phyloP scores from a whole-genome alignment of 2,888 invertebrate genomes.

The Prenolepis imparis region DNA sequence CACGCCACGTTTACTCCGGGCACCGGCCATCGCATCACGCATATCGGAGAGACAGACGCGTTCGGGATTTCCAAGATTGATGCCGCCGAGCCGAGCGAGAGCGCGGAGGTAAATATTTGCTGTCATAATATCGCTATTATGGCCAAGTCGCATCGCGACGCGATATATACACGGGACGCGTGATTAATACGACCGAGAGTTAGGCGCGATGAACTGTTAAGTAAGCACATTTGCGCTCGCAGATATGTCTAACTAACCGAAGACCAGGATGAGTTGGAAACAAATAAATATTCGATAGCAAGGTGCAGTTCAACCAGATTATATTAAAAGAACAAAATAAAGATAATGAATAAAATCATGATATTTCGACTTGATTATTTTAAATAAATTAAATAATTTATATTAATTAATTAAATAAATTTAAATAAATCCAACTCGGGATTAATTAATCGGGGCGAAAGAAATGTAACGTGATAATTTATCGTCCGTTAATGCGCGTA shows the following conservation, averaged over 20 bases:
- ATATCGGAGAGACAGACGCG: constrained; percentile 25
- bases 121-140: constrained; percentile 56
- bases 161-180: constrained; percentile 23
- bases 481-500: constrained; percentile 29
- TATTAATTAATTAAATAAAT: too few relatives aligned
- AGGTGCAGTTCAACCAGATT: background rate
- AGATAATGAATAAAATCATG: background rate
- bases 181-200: constrained; percentile 47
- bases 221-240: constrained; percentile 34
- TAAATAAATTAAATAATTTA: background rate
- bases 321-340: background rate
- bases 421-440: background rate
- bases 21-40: constrained; percentile 49
- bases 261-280: background rate
- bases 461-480: constrained; percentile 46
- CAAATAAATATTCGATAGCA: constrained; percentile 16
- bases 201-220: constrained; percentile 43
- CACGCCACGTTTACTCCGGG: constrained; percentile 61
- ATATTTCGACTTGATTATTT: background rate
- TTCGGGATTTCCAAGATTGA: constrained; percentile 54
- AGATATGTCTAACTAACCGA: background rate
- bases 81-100: constrained; percentile 43
- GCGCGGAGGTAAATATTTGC: constrained; percentile 57
- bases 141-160: constrained; percentile 23
- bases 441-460: constrained; percentile 30